Evolutionary conservation across 2,888 invertebrate genomes (phyloP).

Genomic region (Ametastegia equiseti): DNA sequence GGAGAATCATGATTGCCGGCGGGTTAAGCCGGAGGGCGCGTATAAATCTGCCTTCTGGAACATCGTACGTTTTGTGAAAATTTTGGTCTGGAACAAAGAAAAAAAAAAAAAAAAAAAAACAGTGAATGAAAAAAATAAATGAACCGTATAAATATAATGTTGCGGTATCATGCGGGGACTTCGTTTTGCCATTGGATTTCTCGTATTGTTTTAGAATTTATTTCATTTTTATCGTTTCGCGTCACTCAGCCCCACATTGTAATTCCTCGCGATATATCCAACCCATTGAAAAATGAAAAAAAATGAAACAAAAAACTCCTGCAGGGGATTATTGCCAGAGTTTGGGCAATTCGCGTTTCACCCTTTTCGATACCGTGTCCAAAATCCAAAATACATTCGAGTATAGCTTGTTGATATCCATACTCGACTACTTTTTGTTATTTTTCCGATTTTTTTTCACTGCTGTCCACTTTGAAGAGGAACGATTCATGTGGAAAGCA

Average conservation of each 20-base stretch:
- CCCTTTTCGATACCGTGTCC: neutral
- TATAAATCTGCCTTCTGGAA: neutral
- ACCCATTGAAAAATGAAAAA: too few relatives aligned
- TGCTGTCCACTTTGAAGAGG: neutral
- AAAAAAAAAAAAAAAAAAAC: too few relatives aligned
- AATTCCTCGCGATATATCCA: neutral
- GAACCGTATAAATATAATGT: neutral
- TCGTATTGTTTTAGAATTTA: neutral
- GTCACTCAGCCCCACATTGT: neutral
- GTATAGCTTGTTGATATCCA: too few relatives aligned
- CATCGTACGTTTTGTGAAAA: neutral
- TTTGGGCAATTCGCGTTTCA: neutral
- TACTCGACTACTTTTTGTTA: too few relatives aligned
- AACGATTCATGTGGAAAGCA: neutral
- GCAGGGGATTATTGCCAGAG: neutral
- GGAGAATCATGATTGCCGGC: neutral
- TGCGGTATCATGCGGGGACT: neutral
- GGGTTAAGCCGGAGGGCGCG: neutral
- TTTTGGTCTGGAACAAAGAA: conserved; percentile 36
- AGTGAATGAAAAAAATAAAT: too few relatives aligned
- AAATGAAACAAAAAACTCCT: too few relatives aligned
- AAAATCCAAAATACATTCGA: neutral
- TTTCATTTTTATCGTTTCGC: neutral
- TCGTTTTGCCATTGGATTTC: neutral
- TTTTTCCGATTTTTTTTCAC: neutral